These are phyloP conservation scores for Onychorhynchus coronatus DNA, from an alignment of 2,113 vertebrate species.

Conservation along the genomic window DNA sequence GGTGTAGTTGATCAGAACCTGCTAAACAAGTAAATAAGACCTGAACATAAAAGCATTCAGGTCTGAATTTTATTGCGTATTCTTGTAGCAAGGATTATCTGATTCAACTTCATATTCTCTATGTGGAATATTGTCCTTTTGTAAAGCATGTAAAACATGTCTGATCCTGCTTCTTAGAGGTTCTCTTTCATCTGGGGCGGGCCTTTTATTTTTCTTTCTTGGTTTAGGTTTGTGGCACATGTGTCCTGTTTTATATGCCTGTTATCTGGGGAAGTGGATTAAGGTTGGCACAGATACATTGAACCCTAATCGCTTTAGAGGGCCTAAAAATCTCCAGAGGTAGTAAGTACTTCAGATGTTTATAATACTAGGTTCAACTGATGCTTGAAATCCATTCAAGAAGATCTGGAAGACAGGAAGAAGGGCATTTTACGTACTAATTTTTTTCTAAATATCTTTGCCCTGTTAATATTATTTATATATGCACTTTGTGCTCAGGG, in stretches of 20 bases:
- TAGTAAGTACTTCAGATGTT: background rate
- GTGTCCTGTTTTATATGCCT: conserved; percentile 15
- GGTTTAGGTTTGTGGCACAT: background rate
- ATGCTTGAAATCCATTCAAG: conserved; percentile 10
- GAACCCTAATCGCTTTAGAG: background rate
- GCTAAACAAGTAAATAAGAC: background rate
- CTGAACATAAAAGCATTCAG: background rate
- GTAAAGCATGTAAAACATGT: background rate
- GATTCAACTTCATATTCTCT: background rate
- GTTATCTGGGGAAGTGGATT: conserved; percentile 2
- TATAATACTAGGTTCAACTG: background rate
- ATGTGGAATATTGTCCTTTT: background rate
- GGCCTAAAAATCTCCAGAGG: background rate
- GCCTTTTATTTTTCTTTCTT: conserved; percentile 1
- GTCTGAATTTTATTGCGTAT: background rate
- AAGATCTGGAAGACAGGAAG: background rate
- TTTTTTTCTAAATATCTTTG: background rate
- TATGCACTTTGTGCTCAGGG: background rate
- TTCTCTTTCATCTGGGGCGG: background rate
- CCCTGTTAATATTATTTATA: background rate
- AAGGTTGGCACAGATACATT: background rate
- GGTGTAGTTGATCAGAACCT: background rate
- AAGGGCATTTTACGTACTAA: background rate
- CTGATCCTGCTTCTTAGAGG: background rate
- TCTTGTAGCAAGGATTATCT: background rate